phyloP scores from a whole-genome alignment of 2,888 invertebrate species.

The Megalurothrips usitatus region DNA sequence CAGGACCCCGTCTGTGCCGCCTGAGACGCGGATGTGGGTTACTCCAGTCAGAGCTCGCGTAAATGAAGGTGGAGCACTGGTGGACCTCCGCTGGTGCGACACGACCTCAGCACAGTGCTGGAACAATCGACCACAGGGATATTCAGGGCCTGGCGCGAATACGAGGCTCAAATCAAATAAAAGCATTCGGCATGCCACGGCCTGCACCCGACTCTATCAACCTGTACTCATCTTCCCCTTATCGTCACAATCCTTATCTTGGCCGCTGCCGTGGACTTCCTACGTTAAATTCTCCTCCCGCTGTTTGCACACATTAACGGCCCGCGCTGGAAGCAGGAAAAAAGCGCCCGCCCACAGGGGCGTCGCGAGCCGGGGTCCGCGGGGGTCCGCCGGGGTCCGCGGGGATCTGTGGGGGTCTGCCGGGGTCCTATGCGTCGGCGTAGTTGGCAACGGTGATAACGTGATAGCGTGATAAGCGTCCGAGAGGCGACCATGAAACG shows the following conservation, averaged over 20 bases:
- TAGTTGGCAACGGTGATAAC: not conserved
- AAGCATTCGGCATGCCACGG: too few species aligned
- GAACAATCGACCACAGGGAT: too few species aligned
- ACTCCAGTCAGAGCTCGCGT: too few species aligned
- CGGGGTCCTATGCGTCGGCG: not conserved
- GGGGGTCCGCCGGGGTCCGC: not conserved
- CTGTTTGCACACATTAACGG: not conserved
- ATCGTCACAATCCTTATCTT: too few species aligned
- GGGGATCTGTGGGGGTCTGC: not conserved
- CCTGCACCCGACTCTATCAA: too few species aligned
- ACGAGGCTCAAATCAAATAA: too few species aligned
- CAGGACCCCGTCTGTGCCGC: not conserved
- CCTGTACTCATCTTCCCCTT: too few species aligned
- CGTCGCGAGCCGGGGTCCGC: not conserved
- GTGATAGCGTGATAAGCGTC: not conserved
- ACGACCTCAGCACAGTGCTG: too few species aligned
- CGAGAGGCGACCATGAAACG: not conserved
- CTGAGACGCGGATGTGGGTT: too few species aligned
- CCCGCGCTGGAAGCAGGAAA: not conserved
- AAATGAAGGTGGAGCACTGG: too few species aligned
- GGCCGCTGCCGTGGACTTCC: not conserved
- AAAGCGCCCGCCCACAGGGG: not conserved
- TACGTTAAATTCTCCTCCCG: not conserved
- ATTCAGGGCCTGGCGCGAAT: too few species aligned
- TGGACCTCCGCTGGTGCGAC: too few species aligned